Evolutionary conservation across 1,140 invertebrate species (phyloP).

Genomic region (Drosophila sechellia): DNA sequence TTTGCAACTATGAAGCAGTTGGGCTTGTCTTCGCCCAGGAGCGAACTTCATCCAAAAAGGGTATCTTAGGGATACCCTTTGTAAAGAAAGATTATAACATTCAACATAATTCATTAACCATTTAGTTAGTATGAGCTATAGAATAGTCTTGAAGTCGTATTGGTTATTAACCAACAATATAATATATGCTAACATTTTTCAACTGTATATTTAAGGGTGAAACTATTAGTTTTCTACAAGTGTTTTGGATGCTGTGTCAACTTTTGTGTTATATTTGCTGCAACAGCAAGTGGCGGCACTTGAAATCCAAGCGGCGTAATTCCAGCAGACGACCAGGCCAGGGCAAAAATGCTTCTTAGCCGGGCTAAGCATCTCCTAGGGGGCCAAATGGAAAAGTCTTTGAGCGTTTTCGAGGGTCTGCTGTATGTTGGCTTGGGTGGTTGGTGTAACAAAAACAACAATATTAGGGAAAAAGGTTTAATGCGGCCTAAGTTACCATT

Average conservation of each 20-base stretch:
- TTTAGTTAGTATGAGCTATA: too few relatives aligned
- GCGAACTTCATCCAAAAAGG: slow-evolving; percentile 9
- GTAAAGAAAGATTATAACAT: too few relatives aligned
- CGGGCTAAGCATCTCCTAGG: slow-evolving; percentile 52
- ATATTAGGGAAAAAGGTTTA: slow-evolving; percentile 69
- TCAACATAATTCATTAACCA: too few relatives aligned
- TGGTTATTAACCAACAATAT: too few relatives aligned
- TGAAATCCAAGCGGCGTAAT: slow-evolving; percentile 66
- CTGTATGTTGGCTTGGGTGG: neutral
- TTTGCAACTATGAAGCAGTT: slow-evolving; percentile 47
- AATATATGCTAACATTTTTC: neutral
- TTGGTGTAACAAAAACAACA: slow-evolving; percentile 48
- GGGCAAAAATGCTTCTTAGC: slow-evolving; percentile 66
- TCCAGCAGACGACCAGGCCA: slow-evolving; percentile 47
- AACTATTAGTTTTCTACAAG: neutral
- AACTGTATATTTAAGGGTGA: neutral
- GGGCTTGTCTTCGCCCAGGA: slow-evolving; percentile 21
- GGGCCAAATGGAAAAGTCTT: slow-evolving; percentile 32
- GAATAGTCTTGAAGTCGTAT: too few relatives aligned
- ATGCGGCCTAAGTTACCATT: slow-evolving; percentile 66
- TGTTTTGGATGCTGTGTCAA: slow-evolving; percentile 12
- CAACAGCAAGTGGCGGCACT: slow-evolving; percentile 71
- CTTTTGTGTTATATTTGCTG: slow-evolving; percentile 53
- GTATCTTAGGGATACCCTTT: too few relatives aligned
- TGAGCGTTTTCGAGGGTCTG: slow-evolving; percentile 26